Evolutionary conservation across 1,140 invertebrate species (phyloP), one percentile per base, ranked within the genome.

Genomic region (Drosophila burlai): DNA sequence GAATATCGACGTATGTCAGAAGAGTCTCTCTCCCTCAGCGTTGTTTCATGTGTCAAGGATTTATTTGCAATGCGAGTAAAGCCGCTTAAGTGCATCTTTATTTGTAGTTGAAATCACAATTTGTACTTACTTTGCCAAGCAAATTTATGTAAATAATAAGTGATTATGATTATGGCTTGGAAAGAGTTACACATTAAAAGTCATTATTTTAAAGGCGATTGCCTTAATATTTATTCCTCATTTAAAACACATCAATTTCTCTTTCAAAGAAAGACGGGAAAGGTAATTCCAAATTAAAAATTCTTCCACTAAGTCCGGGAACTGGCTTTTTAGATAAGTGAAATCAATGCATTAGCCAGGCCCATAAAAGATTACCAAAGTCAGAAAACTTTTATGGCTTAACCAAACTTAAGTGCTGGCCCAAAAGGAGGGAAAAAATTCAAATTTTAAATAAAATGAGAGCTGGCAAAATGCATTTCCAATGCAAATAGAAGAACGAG

Each of bases 401-500:
- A 68, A 52, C 63, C 6, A 47, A 67, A 67, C n/a, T 59, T 45
- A 58, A 74, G 47, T 74, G 46, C 40, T n/a, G 71, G 36, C 42
- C 42, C 49, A 49, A 43, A 18, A n/a, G 15, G 16, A 13, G 18
- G 24, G n/a, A 40, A 29, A 54, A 63, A 73, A 74, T 42, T 16
- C 5, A 40, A 74, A 31, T 49, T 46, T 54, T 52, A 45, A 50
- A 43, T 31, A 34, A 66, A 66, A 50, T 24, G 24, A 36, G 15
- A 61, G 38, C 34, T 31, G 18, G 49, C 16, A 18, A 36, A 66
- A 60, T 50, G 55, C 63, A 77, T 69, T 77, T 68, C 36, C 18
- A 73, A 67, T 59, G 52, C 66, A 79, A 78, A 78, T 78, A 78
- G 26, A 26, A 29, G n/a, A 58, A 40, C 45, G 54, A 61, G 59